phyloP scores from a whole-genome alignment of 2,113 vertebrate species.

The Neotoma lepida region DNA sequence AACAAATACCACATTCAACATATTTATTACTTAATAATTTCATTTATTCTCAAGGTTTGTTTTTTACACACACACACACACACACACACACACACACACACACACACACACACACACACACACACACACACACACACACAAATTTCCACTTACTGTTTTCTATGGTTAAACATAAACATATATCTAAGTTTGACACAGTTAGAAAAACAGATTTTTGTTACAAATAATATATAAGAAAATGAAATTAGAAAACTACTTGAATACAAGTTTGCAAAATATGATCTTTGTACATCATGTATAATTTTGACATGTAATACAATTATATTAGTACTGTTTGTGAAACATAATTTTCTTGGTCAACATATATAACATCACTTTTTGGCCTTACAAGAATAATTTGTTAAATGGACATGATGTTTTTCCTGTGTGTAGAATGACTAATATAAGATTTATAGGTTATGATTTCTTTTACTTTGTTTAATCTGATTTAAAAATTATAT shows the following conservation, averaged over 20 bases:
- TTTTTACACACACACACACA: neutral
- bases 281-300: neutral
- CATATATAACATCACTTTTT: neutral
- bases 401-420: neutral
- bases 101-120: neutral
- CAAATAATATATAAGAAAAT: constrained; percentile 12
- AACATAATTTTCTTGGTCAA: neutral
- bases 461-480: neutral
- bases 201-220: neutral
- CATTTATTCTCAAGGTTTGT: neutral
- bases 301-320: neutral
- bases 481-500: neutral
- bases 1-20: neutral
- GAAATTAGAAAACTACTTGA: neutral
- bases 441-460: neutral
- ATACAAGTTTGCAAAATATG: neutral
- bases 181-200: neutral
- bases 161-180: neutral
- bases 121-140: neutral
- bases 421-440: neutral
- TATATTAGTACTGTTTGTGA: constrained; percentile 13
- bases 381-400: neutral
- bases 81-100: neutral
- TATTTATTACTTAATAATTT: neutral
- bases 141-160: neutral